Evolutionary conservation across 1,140 invertebrate genomes (phyloP), one percentile per base, ranked within the genome.

Genomic region (Pogonus chalceus): DNA sequence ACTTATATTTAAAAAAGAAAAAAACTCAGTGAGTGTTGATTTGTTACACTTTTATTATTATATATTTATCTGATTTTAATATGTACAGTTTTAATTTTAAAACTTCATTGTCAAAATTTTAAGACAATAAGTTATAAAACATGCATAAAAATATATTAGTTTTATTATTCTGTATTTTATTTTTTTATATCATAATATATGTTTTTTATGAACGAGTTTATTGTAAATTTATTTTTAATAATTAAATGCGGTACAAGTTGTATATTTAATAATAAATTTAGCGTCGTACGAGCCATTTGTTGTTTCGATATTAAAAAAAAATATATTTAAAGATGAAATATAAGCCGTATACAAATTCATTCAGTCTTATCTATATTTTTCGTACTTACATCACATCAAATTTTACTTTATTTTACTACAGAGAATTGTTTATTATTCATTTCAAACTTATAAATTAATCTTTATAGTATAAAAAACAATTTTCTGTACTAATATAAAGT

Each of bases 141-240:
- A 43, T 43, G 18, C 37, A 10, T 43, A 43, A 43, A 43, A 43
- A 43, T 43, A 43, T 43, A 43, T 43, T 43, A 43, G 37, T 43
- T 43, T 43, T 43, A 43, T 43, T 43, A 43, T 43, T 43, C 7
- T 43, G 37, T 31, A 31, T 31, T 31, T 31, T 31, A 31, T 31
- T 31, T 31, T 31, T 50, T 50, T 50, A 50, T 50, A 24, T n/a
- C 14, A n/a, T 20, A 31, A 50, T 26, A 54, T 50, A 49, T 49
- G 14, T 50, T 24, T 43, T 51, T 53, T 52, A 48, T 20, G 35
- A 49, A 23, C 50, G 26, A 18, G 23, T 35, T 52, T 39, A 21
- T 20, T 37, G 56, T 31, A 20, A 20, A 49, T 49, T 53, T 31
- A 31, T 31, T 31, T 31, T 31, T 31, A 7, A 31, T 31, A 4